Base-by-base conservation (phyloP, 2,888 invertebrate species). In the Eupithecia exiguata region DNA sequence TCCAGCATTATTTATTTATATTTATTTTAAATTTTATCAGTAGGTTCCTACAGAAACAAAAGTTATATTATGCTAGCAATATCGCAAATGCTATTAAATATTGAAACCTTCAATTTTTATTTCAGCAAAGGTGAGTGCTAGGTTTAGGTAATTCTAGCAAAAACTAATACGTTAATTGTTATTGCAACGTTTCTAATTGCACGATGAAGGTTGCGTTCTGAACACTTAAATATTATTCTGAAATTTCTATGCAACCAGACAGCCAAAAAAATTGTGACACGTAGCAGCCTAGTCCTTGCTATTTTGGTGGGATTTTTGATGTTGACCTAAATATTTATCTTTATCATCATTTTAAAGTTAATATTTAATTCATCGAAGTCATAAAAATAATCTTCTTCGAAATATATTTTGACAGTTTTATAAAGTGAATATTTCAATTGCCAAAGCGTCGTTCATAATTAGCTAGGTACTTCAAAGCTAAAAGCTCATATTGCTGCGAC, bases 251-350 rank as follows among this genome's bases (percentile, higher is more conserved):
- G 21, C 58, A 58, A 58, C 25, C 1, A 14, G 40, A 40, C 4
- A 40, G 14, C 14, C 14, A 2, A 38, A 10, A 49, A 49, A n/a
- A n/a, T 49, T 49, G 49, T 49, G n/a, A 49, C 53, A 53, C 10
- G 21, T 53, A 53, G 53, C 10, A 25, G n/a, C n/a, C n/a, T n/a
- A n/a, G 12, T 58, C 25, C 25, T 21, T 14, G 2, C 58, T 58
- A 21, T 58, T 58, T 14, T 58, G 25, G 58, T 58, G 14, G 12
- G 25, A 1, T 4, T 25, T 58, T 5, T 25, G 38, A 5, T 21
- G 53, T n/a, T 53, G 63, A 65, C 63, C 38, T 65, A 38, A 65
- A 65, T 65, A 65, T n/a, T n/a, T n/a, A n/a, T 38, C 18, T 65
- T 38, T 38, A 12, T 38, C 9, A n/a, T 21, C 0, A 36, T 38